Evolutionary conservation across 2,888 invertebrate genomes (phyloP), one percentile per base, ranked within the genome.

Genomic region (Hypomecis punctinalis): DNA sequence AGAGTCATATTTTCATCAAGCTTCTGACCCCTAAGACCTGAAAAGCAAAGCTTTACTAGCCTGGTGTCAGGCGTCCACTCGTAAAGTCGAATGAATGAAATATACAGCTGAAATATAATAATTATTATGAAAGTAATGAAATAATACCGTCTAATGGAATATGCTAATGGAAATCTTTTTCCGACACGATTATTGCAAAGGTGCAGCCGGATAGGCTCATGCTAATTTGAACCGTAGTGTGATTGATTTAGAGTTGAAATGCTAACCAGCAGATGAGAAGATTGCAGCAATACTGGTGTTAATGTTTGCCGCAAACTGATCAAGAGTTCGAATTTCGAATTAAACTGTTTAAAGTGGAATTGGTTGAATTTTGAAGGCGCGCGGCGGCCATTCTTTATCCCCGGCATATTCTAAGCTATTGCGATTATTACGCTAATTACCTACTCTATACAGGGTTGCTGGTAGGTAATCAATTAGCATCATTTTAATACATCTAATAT

Each of bases 271-370:
- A 54, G 61, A 63, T 54, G 62, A 61, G 63, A 65, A 63, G 54
- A 53, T 36, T 56, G 66, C 56, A 63, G 60, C 61, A 51, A 56
- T 56, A 62, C 62, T 52, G 45, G 39, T 36, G 35, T 58, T 63
- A 57, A 68, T 59, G 67, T 71, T 61, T 60, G 65, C 58, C 45
- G 59, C 49, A n/a, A 66, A 67, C 59, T 67, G 67, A 71, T 66
- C 68, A 66, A 67, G 42, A 39, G 48, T 47, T 48, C 36, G 3
- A 40, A 57, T 47, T 56, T 47, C 33, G 39, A 33, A 56, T 57
- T 62, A 36, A 56, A 61, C 49, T 55, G 61, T 54, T 61, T n/a
- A 36, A 39, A 46, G 9, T 51, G 11, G 40, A 37, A 55, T 46
- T 37, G 37, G 49, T 45, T 55, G n/a, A 55, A 45, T 61, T 61